Evolutionary conservation across 2,113 vertebrate genomes (phyloP).

Genomic region (Zosterops borbonicus): DNA sequence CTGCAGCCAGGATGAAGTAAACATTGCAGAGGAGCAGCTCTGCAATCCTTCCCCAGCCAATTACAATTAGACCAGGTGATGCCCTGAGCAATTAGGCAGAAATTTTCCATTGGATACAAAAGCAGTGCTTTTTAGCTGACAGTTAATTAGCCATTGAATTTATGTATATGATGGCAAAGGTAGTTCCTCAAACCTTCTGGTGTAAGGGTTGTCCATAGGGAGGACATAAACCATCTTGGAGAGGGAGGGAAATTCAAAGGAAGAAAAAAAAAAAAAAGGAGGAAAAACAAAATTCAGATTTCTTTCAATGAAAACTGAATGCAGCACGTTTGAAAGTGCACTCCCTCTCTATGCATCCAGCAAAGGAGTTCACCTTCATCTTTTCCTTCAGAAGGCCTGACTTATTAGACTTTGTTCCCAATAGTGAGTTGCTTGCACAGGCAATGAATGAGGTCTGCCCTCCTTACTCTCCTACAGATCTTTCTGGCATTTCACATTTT

Average conservation of each 20-base stretch:
- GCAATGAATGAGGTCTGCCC: neutral
- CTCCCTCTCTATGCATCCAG: neutral
- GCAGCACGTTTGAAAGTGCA: neutral
- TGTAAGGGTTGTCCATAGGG: neutral
- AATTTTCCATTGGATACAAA: slow-evolving; percentile 4
- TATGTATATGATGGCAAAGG: neutral
- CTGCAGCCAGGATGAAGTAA: slow-evolving; percentile 12
- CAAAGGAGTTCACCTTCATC: neutral
- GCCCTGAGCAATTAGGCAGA: neutral
- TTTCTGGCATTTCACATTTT: neutral
- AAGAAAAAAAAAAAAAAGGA: neutral
- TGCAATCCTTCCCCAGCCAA: neutral
- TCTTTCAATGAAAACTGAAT: neutral
- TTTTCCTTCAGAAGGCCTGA: neutral
- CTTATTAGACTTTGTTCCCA: neutral
- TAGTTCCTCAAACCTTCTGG: neutral
- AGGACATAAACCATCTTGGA: neutral
- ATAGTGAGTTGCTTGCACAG: neutral
- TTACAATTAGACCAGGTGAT: neutral
- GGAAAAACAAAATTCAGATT: neutral
- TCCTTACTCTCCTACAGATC: neutral
- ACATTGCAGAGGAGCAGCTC: neutral
- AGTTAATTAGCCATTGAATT: neutral
- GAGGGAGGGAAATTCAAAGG: neutral
- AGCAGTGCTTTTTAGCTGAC: neutral